Base-by-base conservation (phyloP, 2,113 vertebrate genomes). In the Mustelus asterias region DNA sequence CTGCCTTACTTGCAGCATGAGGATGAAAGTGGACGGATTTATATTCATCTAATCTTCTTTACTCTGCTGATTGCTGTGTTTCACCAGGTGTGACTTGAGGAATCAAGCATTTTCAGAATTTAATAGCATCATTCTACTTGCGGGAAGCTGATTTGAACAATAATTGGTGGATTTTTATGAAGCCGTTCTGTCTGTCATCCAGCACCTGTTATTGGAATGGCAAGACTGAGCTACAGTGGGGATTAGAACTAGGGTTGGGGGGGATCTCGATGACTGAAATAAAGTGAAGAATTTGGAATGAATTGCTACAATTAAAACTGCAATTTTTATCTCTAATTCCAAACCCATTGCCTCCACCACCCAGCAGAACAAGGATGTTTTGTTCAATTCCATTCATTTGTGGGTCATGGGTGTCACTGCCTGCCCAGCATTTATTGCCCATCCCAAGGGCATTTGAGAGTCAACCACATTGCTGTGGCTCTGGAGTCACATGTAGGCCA, bases 41-140 rank as follows among this genome's bases (percentile, higher is more conserved):
- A n/a, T 37, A 44, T 83, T 41, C 80, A 83, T 44, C 1, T 83
- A 92, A 92, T 65, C 33, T 18, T 92, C 89, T 65, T 65, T 65
- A n/a, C 48, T 60, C 9, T 29, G 26, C 24, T 88, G 24, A 88
- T 60, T 60, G 29, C 18, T 9, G 80, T 83, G 37, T 83, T 83
- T 83, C 41, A 20, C 37, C 1, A 83, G 80, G 33, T 18, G 60
- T 65, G 89, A 37, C 63, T 65, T 93, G 37, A 93, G 16, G 89
- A 65, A 65, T 93, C 89, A 93, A 67, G n/a, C 22, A 93, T 93
- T 93, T 93, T 93, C 63, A 93, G 89, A 93, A 92, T 65, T 93
- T 93, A 93, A 22, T 67, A 37, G n/a, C 65, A 93, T 63, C 2
- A 0, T 65, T 18, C 89, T 37, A 93, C 63, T 65, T 93, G 65